phyloP scores from a whole-genome alignment of 2,888 invertebrate genomes.

The Aspidiotus destructor region DNA sequence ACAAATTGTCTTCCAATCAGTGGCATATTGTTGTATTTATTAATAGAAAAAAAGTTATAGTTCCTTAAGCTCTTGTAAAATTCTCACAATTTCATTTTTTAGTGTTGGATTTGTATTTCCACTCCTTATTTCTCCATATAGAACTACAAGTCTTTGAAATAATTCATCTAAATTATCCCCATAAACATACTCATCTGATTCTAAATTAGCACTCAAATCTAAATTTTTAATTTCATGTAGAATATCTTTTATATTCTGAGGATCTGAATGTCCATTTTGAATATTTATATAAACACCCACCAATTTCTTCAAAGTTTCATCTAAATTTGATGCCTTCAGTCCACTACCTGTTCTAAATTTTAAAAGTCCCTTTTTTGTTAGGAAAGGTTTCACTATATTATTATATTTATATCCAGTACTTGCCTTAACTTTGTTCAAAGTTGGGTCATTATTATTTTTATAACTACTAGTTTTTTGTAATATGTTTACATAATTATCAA shows the following conservation, averaged over 20 bases:
- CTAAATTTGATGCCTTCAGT: not conserved
- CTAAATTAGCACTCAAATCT: conserved; percentile 8
- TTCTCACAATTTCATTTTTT: conserved; percentile 12
- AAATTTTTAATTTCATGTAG: conserved; percentile 5
- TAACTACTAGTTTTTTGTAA: conserved; percentile 10
- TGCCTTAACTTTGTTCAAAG: not conserved
- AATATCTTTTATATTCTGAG: conserved; percentile 3
- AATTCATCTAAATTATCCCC: conserved; percentile 19
- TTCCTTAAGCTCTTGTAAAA: conserved; percentile 17
- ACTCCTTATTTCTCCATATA: conserved; percentile 7
- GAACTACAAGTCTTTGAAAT: not conserved
- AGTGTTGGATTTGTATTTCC: conserved; percentile 12
- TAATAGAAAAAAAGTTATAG: conserved; percentile 6
- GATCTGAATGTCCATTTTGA: conserved; percentile 10
- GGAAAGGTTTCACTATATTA: conserved; percentile 3
- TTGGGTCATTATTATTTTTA: conserved; percentile 10
- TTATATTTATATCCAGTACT: not conserved
- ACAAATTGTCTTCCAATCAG: conserved; percentile 6
- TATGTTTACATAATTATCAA: conserved; percentile 3
- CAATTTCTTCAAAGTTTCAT: not conserved
- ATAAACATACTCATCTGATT: conserved; percentile 5
- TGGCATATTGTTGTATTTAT: conserved; percentile 11
- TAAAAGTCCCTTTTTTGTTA: not conserved
- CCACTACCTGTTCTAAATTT: conserved; percentile 6
- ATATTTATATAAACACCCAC: not conserved